phyloP scores from a whole-genome alignment of 2,113 vertebrate genomes.

The Chionomys nivalis region DNA sequence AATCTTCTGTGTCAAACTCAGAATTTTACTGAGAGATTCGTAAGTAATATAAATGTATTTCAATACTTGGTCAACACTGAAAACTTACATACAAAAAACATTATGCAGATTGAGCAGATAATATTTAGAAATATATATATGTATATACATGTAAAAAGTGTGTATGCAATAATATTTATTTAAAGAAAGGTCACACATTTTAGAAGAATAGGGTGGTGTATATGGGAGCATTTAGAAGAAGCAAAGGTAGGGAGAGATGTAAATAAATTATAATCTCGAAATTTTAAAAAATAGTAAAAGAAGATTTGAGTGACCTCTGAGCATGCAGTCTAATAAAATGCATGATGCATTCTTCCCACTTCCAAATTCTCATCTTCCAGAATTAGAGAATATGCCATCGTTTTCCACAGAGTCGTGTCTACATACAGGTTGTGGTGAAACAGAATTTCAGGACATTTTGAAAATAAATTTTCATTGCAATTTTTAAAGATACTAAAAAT shows the following conservation, averaged over 20 bases:
- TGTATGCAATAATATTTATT: background rate
- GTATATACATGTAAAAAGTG: background rate
- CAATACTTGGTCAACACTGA: background rate
- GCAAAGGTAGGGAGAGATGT: background rate
- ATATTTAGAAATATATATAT: background rate
- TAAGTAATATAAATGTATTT: background rate
- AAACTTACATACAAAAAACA: background rate
- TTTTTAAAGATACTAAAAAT: background rate
- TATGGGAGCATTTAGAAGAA: background rate
- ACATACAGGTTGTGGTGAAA: background rate
- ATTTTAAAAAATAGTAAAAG: background rate
- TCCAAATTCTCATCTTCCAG: too few relatives aligned
- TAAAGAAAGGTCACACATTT: background rate
- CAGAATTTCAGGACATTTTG: background rate
- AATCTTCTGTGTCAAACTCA: background rate
- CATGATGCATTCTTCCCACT: rapidly evolving
- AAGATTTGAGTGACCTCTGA: background rate
- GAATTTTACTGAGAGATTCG: background rate
- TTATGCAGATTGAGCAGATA: background rate
- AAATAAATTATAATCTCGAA: background rate
- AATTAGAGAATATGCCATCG: background rate
- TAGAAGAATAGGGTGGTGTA: background rate
- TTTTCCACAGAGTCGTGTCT: background rate
- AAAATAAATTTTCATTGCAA: background rate
- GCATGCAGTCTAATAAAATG: background rate